Percentiles rank a stretch among this genome's conserved stretches.
These are phyloP conservation scores for Melanerpes formicivorus DNA, from an alignment of 2,113 vertebrate genomes.

Conservation along the genomic window DNA sequence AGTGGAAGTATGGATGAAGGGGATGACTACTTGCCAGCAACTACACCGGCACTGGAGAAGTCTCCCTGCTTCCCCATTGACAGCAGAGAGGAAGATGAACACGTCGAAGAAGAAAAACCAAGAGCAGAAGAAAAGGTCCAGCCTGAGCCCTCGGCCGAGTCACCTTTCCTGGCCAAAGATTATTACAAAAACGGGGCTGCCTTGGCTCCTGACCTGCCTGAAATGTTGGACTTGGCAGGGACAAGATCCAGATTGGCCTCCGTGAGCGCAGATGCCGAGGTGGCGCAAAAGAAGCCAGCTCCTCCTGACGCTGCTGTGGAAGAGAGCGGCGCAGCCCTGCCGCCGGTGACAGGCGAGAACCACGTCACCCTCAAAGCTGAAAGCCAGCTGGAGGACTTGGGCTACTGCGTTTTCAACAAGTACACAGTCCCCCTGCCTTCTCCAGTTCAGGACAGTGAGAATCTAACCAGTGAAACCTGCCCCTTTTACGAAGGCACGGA, in stretches of 20 bases:
- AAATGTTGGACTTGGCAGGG: constrained; percentile 95
- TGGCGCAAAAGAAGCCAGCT: constrained; percentile 81
- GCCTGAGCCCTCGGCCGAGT: constrained; percentile 79
- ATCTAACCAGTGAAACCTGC: constrained; percentile 73
- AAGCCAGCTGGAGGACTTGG: constrained; percentile 93
- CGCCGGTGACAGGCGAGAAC: constrained; percentile 82
- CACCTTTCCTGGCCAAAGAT: constrained; percentile 81
- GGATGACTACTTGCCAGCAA: constrained; percentile 92
- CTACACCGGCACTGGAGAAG: constrained; percentile 90
- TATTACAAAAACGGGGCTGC: constrained; percentile 89
- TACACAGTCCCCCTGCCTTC: constrained; percentile 97
- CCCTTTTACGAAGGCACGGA: constrained; percentile 79
- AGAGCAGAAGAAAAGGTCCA: constrained; percentile 72
- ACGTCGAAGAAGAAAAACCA: constrained; percentile 60
- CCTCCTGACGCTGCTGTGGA: constrained; percentile 78
- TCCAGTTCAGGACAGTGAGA: constrained; percentile 87
- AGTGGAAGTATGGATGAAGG: constrained; percentile 95
- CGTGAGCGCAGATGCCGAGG: constrained; percentile 86
- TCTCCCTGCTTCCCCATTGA: constrained; percentile 84
- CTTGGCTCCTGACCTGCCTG: constrained; percentile 93
- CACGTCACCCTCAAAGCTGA: constrained; percentile 86
- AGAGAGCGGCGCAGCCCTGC: constrained; percentile 78
- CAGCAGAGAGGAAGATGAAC: constrained; percentile 71
- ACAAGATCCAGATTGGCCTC: constrained; percentile 89
- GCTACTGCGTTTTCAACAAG: constrained; percentile 98